Evolutionary conservation across 1,140 invertebrate species (phyloP).

Genomic region (Macrotrachela quadricornifera): DNA sequence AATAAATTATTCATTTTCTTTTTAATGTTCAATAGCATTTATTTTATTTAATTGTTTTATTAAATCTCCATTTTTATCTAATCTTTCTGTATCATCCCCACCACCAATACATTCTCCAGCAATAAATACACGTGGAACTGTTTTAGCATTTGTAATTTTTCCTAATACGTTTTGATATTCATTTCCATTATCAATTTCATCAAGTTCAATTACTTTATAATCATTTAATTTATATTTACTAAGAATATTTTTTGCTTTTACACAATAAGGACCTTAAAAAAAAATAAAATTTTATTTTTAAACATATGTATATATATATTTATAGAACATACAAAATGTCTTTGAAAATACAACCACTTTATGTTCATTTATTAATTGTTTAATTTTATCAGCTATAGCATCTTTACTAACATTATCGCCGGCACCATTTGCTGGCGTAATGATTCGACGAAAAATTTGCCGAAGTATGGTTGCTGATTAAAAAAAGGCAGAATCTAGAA

Average conservation of each 20-base stretch:
- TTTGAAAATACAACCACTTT: slow-evolving; percentile 74
- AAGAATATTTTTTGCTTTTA: slow-evolving; percentile 44
- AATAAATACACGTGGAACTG: slow-evolving; percentile 72
- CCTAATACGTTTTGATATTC: slow-evolving; percentile 54
- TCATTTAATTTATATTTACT: slow-evolving; percentile 17
- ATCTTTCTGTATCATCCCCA: slow-evolving; percentile 54
- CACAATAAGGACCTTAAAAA: not conserved
- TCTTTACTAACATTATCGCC: too few species aligned
- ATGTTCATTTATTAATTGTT: not conserved
- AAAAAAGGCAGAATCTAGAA: too few species aligned
- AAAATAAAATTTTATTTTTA: too few species aligned
- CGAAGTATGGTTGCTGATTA: too few species aligned
- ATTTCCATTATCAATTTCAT: slow-evolving; percentile 47
- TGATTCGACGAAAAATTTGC: too few species aligned
- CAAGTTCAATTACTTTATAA: slow-evolving; percentile 51
- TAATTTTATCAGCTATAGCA: not conserved
- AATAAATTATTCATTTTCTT: too few species aligned
- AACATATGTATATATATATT: too few species aligned
- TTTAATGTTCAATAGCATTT: not conserved
- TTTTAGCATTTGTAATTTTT: slow-evolving; percentile 55
- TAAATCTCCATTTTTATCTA: slow-evolving; percentile 44
- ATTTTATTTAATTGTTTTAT: slow-evolving; percentile 16
- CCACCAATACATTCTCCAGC: slow-evolving; percentile 73
- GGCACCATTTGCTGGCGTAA: too few species aligned
- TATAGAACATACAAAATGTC: slow-evolving; percentile 38